These are phyloP conservation scores for Troides oblongomaculatus DNA, from an alignment of 2,888 invertebrate species.

Conservation along the genomic window DNA sequence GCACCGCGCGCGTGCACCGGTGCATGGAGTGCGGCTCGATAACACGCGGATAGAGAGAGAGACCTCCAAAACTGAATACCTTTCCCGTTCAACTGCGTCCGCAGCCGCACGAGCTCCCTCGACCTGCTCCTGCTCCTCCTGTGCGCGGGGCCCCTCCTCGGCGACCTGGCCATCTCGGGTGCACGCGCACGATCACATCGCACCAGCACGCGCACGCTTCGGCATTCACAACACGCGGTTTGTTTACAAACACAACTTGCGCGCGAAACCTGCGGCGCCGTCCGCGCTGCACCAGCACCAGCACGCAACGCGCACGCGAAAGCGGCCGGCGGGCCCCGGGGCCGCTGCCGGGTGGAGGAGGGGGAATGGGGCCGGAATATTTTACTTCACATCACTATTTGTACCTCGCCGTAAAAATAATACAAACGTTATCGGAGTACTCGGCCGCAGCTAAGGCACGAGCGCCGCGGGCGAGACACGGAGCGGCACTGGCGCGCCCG, in stretches of 20 bases:
- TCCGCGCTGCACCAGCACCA: too few species aligned
- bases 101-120: constrained; percentile 60
- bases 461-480: constrained; percentile 55
- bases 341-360: too few species aligned
- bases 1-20: too few species aligned
- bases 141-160: constrained; percentile 61
- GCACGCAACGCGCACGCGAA: too few species aligned
- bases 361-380: too few species aligned
- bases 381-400: too few species aligned
- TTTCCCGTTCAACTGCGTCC: constrained; percentile 68
- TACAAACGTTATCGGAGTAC: too few species aligned
- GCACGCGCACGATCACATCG: constrained; percentile 29
- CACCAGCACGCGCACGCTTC: constrained; percentile 7
- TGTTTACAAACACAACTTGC: constrained; percentile 23
- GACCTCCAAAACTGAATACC: constrained; percentile 41
- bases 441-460: constrained; percentile 48
- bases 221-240: background rate
- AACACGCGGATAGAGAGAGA: background rate
- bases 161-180: constrained; percentile 65
- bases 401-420: too few species aligned
- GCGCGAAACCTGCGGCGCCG: constrained; percentile 1
- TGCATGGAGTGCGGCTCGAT: too few species aligned
- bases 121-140: constrained; percentile 45
- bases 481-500: constrained; percentile 50
- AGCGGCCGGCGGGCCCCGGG: too few species aligned